Evolutionary conservation across 1,140 invertebrate genomes (phyloP).

Genomic region (Vollenhovia emeryi): DNA sequence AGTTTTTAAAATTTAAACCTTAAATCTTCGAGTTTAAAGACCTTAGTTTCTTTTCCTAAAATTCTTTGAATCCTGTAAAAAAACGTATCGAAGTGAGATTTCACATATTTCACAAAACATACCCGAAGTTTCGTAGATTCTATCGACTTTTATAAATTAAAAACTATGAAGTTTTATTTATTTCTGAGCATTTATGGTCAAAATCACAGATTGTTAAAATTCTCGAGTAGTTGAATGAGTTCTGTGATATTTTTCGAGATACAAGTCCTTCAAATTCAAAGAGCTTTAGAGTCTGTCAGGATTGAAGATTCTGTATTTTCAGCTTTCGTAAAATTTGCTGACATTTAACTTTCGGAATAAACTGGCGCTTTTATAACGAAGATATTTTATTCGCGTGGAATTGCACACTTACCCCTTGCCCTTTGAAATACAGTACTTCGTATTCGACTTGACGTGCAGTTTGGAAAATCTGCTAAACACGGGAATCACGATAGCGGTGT

Average conservation of each 20-base stretch:
- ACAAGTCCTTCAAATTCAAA: neutral
- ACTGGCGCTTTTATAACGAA: neutral
- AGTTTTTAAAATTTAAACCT: neutral
- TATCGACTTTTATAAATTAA: neutral
- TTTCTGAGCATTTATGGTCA: neutral
- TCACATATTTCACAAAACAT: neutral
- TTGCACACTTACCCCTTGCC: neutral
- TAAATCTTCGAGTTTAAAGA: neutral
- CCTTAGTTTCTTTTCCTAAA: neutral
- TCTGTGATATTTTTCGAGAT: neutral
- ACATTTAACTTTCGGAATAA: neutral
- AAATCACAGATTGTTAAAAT: neutral
- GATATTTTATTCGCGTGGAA: neutral
- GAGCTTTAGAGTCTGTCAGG: neutral
- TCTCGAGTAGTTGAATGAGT: neutral
- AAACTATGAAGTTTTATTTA: neutral
- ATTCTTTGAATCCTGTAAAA: neutral
- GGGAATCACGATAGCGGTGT: constrained; percentile 81
- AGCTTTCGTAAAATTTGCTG: neutral
- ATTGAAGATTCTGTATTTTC: neutral
- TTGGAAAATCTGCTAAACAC: constrained; percentile 78
- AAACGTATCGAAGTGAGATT: neutral
- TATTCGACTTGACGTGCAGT: constrained; percentile 77
- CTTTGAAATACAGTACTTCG: constrained; percentile 81
- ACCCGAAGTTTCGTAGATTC: neutral